Conservation (phyloP, 1,140 invertebrate genomes). For the Sipha flava region DNA sequence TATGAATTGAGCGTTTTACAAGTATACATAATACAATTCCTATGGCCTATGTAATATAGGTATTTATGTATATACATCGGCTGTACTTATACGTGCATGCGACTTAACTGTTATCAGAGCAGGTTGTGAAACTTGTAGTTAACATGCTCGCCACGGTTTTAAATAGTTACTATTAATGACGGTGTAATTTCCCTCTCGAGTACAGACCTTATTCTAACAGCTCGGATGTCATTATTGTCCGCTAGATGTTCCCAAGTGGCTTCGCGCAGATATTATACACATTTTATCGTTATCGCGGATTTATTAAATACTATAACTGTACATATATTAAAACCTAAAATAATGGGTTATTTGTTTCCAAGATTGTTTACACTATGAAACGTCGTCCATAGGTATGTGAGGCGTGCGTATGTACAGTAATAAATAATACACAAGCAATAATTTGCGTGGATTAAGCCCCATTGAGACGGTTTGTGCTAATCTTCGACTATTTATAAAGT, state of each 20-base stretch:
- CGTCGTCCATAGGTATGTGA: neutral
- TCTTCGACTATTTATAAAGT: too few species aligned
- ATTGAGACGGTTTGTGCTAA: too few species aligned
- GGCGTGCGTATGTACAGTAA: neutral
- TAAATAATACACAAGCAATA: neutral
- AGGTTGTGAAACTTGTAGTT: neutral
- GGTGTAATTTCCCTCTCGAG: neutral
- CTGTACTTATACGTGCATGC: too few species aligned
- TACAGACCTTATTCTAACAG: neutral
- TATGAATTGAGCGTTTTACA: too few species aligned
- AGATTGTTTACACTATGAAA: neutral
- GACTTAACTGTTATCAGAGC: neutral
- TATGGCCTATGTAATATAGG: too few species aligned
- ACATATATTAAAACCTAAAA: neutral
- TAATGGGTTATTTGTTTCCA: neutral
- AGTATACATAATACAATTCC: too few species aligned
- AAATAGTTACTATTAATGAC: conserved; percentile 5
- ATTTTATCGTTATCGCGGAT: neutral
- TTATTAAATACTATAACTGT: neutral
- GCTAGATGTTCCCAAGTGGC: neutral
- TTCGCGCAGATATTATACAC: neutral
- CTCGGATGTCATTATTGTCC: neutral
- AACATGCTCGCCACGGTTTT: neutral
- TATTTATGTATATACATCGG: too few species aligned
- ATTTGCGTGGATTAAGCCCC: neutral